Evolutionary conservation across 2,113 vertebrate species (phyloP).

Genomic region (Rhinogobius similis): DNA sequence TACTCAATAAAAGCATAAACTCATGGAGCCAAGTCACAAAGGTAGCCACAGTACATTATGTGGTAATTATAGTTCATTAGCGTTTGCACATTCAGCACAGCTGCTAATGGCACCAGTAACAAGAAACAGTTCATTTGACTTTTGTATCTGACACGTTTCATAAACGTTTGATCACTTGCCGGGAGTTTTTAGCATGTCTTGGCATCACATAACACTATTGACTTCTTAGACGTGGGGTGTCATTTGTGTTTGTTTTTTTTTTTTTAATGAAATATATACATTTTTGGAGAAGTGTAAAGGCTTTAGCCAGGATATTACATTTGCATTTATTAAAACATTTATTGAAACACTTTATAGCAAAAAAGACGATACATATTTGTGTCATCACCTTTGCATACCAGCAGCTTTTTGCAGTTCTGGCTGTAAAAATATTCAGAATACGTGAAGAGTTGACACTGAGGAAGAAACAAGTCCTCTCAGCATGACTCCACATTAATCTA

Average conservation of each 20-base stretch:
- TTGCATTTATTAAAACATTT: no score
- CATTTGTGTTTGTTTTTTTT: no score
- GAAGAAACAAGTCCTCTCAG: constrained; percentile 42
- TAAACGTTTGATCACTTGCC: no score
- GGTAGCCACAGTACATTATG: neutral
- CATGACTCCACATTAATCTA: constrained; percentile 50
- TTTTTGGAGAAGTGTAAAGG: no score
- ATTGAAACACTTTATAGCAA: no score
- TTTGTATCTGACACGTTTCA: no score
- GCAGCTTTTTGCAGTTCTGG: neutral
- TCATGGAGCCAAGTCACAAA: neutral
- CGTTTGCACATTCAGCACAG: neutral
- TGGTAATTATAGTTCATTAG: neutral
- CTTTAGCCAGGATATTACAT: no score
- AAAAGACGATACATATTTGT: no score
- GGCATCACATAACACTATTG: no score
- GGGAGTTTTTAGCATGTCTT: no score
- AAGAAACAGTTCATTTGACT: neutral
- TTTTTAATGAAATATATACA: no score
- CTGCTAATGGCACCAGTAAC: neutral
- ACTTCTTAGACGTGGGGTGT: no score
- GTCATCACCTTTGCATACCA: neutral
- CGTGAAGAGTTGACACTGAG: constrained; percentile 14
- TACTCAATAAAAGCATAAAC: neutral
- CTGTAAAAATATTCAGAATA: constrained; percentile 19